A percentile compares a stretch with the other conserved stretches of the same genome.
Conservation (phyloP, 1,140 invertebrate genomes). For the Vanessa atalanta region DNA sequence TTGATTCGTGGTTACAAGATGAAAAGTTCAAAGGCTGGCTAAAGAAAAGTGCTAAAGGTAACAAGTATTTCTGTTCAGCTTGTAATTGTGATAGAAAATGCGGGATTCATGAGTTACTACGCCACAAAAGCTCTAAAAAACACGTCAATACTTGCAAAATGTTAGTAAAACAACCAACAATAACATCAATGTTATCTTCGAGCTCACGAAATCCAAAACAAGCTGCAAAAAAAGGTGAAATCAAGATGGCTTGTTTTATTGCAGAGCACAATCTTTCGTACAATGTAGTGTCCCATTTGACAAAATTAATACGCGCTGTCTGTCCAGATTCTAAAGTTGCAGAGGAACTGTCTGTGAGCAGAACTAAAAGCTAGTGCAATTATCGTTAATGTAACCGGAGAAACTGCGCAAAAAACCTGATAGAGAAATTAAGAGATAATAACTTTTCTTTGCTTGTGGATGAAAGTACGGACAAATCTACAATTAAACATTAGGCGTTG, state of each 20-base stretch:
- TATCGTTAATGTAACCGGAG: neutral
- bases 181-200: no score
- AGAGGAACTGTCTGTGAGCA: constrained; percentile 13
- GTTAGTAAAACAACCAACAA: no score
- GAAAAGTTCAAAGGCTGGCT: no score
- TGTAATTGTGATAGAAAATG: no score
- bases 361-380: constrained; percentile 18
- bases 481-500: constrained; percentile 44
- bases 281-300: constrained; percentile 18
- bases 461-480: constrained; percentile 30
- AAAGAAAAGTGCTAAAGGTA: no score
- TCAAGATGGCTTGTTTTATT: constrained; percentile 27
- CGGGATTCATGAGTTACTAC: no score
- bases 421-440: constrained; percentile 16
- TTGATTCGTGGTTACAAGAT: no score
- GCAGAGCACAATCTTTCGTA: constrained; percentile 26
- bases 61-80: no score
- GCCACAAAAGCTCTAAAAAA: no score
- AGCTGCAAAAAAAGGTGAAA: constrained; percentile 30
- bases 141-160: no score
- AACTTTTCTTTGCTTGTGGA: constrained; percentile 17
- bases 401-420: constrained; percentile 18
- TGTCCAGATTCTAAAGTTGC: constrained; percentile 29
- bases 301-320: constrained; percentile 15
- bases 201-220: no score